Evolutionary conservation across 2,797 vertebrate species (phyloP).

Genomic region (Pampus argenteus): DNA sequence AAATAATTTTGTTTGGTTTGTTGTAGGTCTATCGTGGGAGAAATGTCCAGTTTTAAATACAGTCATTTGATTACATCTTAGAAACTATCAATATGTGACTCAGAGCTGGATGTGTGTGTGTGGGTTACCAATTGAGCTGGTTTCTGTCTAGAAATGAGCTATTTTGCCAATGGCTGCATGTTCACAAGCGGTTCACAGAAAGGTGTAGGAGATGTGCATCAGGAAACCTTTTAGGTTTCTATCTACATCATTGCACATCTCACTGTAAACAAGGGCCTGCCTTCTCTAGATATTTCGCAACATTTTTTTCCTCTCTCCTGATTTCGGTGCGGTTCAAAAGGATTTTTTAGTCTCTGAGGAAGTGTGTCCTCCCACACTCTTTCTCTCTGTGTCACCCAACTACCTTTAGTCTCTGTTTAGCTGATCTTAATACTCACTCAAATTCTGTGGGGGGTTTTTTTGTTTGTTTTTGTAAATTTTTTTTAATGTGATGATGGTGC

Average conservation of each 20-base stretch:
- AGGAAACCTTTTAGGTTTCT: conserved; percentile 52
- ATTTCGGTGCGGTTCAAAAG: conserved; percentile 73
- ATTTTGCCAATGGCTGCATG: conserved; percentile 33
- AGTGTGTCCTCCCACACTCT: conserved; percentile 83
- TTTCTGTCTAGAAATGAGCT: conserved; percentile 27
- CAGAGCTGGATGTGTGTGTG: conserved; percentile 15
- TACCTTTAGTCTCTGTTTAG: conserved; percentile 59
- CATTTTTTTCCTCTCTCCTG: conserved; percentile 47
- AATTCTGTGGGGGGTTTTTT: conserved; percentile 11
- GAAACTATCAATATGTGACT: conserved; percentile 31
- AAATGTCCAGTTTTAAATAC: conserved; percentile 26
- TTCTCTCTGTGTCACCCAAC: conserved; percentile 67
- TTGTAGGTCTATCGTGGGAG: conserved; percentile 8
- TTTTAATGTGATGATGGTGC: conserved; percentile 14
- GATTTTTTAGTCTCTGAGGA: conserved; percentile 83
- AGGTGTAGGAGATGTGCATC: conserved; percentile 53
- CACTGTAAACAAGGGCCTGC: conserved; percentile 64
- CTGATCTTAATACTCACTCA: conserved; percentile 54
- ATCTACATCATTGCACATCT: conserved; percentile 55
- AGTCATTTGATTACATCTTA: conserved; percentile 18
- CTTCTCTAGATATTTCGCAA: conserved; percentile 82
- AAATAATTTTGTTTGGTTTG: no score
- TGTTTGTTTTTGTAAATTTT: background rate
- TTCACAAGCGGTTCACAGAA: conserved; percentile 25
- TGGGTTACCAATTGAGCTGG: conserved; percentile 12